Base-by-base conservation (phyloP, 2,888 invertebrate genomes). In the Scaptomyza parva region DNA sequence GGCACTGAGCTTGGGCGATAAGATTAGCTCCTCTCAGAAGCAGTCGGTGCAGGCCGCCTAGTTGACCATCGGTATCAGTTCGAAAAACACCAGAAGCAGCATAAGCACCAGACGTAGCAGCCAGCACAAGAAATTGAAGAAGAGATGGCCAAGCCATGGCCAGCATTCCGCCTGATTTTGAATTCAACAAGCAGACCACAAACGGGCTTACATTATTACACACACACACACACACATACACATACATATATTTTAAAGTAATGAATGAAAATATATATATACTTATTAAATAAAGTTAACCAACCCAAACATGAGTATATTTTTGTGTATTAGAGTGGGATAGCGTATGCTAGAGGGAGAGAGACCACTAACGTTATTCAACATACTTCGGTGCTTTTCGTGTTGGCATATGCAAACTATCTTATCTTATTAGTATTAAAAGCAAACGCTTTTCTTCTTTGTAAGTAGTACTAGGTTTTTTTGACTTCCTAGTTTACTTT, bases 1-100 rank as follows among this genome's bases (percentile, higher is more conserved):
- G 99, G 99, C 99, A 4, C 93, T 99, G 18, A 98, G 98, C 88
- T 94, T 99, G 85, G 99, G 99, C 40, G 99, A 99, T 92, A 99
- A 99, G 93, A 98, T 99, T 88, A 99, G 98, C 93, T 94, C 96
- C 92, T 96, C 97, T 83, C 97, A 98, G 91, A 98, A 97, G 62
- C 93, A 93, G 62, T 93, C 90, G 18, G 90, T 91, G 66, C 91
- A 91, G 74, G 91, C 90, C 45, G 90, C 90, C 78, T 91, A 89
- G 74, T 67, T 62, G 57, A 64, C 11, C 39, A 44, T 12, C 24
- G 20, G 9, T 3, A 28, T 20, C 28, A 39, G 20, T n/a, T 48
- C 9, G 17, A 61, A 14, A 22, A 52, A 7, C 30, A 52, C 12
- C 14, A 51, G 18, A n/a, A 17, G 17, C 54, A 30, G 28, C 9